Evolutionary conservation across 2,113 vertebrate genomes (phyloP).

Genomic region (Bos indicus): DNA sequence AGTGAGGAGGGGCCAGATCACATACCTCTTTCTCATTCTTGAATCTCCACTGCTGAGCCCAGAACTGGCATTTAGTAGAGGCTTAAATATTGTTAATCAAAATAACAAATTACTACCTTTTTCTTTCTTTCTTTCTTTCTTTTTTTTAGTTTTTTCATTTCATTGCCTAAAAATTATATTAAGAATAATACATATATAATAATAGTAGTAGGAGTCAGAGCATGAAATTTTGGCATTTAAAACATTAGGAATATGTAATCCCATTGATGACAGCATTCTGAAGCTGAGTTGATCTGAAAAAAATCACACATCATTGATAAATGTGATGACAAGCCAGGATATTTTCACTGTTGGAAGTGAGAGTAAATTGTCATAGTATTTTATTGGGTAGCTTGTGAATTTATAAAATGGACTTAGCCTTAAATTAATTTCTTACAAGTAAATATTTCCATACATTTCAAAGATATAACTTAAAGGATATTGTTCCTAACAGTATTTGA

Average conservation of each 20-base stretch:
- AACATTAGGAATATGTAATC: too few species aligned
- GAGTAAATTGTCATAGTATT: background rate
- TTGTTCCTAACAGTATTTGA: background rate
- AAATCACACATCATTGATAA: rapidly evolving
- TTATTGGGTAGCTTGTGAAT: background rate
- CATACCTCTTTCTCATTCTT: background rate
- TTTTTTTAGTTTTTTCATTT: background rate
- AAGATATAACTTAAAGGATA: background rate
- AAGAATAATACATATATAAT: background rate
- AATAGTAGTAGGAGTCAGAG: background rate
- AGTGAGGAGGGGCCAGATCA: background rate
- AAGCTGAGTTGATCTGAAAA: background rate
- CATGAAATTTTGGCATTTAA: background rate
- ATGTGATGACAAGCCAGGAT: background rate
- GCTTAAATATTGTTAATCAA: background rate
- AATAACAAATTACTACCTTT: background rate
- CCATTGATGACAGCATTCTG: background rate
- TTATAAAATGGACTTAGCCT: background rate
- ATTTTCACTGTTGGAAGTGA: background rate
- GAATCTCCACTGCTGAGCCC: background rate
- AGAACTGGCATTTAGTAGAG: background rate
- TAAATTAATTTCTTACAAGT: background rate
- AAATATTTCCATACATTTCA: background rate
- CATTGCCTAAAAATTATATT: background rate
- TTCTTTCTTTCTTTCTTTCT: background rate